Conservation (phyloP, 2,888 invertebrate species). For the Gymnosoma rotundatum region DNA sequence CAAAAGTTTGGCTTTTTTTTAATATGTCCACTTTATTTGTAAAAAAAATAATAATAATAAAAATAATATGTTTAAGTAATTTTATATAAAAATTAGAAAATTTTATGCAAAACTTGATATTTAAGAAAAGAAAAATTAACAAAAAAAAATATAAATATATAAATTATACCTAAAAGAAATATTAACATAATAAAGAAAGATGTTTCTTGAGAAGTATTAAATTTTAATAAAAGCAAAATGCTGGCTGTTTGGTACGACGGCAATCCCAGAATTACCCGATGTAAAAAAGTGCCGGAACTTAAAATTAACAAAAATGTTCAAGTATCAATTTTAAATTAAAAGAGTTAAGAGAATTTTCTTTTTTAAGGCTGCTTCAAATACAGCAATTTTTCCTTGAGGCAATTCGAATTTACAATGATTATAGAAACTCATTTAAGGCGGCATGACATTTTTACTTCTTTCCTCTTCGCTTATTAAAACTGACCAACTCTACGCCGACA, state of each 20-base stretch:
- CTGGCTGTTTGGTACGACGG: neutral
- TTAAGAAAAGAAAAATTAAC: slow-evolving; percentile 8
- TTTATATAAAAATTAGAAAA: slow-evolving; percentile 27
- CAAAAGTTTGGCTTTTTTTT: slow-evolving; percentile 67
- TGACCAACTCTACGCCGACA: no score
- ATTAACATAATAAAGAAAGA: neutral
- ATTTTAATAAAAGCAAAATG: neutral
- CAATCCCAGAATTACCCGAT: no score
- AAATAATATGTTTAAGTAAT: slow-evolving; percentile 31
- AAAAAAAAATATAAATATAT: neutral
- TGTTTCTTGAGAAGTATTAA: neutral
- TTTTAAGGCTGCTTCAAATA: no score
- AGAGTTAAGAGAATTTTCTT: no score
- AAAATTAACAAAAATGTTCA: no score
- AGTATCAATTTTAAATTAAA: no score
- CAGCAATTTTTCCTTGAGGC: no score
- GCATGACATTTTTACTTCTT: no score
- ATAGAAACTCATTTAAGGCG: no score
- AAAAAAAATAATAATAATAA: slow-evolving; percentile 47
- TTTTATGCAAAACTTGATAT: slow-evolving; percentile 5
- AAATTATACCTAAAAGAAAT: neutral
- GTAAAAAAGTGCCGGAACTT: no score
- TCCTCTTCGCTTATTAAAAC: no score
- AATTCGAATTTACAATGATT: no score
- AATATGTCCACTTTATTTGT: slow-evolving; percentile 64